Evolutionary conservation across 2,888 invertebrate species (phyloP), one percentile per base, ranked within the genome.

Genomic region (Nesidiocoris tenuis): DNA sequence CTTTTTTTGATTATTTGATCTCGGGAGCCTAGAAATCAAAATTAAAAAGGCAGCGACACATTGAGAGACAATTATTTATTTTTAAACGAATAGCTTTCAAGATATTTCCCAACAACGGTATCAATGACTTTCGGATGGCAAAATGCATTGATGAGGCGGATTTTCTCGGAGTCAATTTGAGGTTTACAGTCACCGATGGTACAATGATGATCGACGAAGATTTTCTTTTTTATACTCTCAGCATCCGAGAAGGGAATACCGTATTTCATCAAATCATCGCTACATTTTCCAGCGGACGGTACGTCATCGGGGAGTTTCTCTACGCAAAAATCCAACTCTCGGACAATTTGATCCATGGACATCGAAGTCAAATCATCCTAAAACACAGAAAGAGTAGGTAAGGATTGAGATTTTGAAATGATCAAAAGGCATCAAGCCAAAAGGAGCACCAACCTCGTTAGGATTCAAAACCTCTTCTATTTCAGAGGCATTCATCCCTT

Each of bases 381-480:
- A 55, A 76, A 76, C n/a, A 74, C 54, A 54, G 54, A 16, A 7
- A 54, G 16, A 54, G 9, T 16, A 54, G 54, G 7, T 7, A 54
- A 54, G 9, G 9, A 7, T 16, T 12, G 54, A 16, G 54, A 54
- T 54, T 7, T 54, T 54, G 54, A 12, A 54, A 54, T 54, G 9
- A 16, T 54, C 54, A 54, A 16, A 54, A 54, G 54, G 54, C 1
- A 17, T 5, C 23, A 1, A 63, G 24, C 63, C 1, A 19, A 25
- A n/a, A 18, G 7, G 21, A 54, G 1, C 16, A 59, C 67, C 77
- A 77, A 80, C 88, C 84, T 90, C 90, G 83, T 90, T 91, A 39
- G 91, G 91, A 84, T 91, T 91, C 25, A 91, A 83, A 67, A 91
- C 82, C 71, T 85, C 82, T 61, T 84, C 84, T 23, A 85, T 85